Conservation (phyloP, 2,113 vertebrate genomes). For the Potamarius usumacintae region DNA sequence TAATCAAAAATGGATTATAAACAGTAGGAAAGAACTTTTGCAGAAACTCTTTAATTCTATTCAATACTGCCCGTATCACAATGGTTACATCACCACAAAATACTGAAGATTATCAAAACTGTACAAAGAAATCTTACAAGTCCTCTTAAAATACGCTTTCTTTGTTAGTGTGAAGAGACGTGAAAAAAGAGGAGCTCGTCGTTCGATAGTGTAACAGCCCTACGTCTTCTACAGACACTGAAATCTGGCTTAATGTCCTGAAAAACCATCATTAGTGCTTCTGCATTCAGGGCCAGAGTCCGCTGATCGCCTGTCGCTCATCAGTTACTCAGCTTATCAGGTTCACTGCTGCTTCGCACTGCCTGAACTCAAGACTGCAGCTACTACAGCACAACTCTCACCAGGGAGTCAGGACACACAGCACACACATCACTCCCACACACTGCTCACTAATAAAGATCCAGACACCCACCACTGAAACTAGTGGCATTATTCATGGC, state of each 20-base stretch:
- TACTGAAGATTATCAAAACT: conserved; percentile 98
- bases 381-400: conserved; percentile 60
- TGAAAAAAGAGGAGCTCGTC: conserved; percentile 55
- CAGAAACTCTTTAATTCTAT: conserved; percentile 86
- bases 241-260: neutral
- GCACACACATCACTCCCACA: conserved; percentile 44
- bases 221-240: conserved; percentile 41
- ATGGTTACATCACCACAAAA: conserved; percentile 93
- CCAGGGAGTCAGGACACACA: conserved; percentile 54
- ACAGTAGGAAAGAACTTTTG: conserved; percentile 90
- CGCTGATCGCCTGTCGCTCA: neutral
- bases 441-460: conserved; percentile 45
- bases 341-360: conserved; percentile 26
- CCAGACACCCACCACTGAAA: conserved; percentile 14
- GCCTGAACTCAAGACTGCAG: conserved; percentile 55
- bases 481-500: conserved; percentile 47
- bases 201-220: conserved; percentile 57
- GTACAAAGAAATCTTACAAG: conserved; percentile 94
- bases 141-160: conserved; percentile 95
- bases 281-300: neutral
- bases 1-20: conserved; percentile 87
- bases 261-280: conserved; percentile 10
- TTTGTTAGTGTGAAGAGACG: conserved; percentile 78
- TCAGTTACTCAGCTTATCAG: conserved; percentile 27
- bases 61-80: conserved; percentile 90